Evolutionary conservation across 1,140 invertebrate species (phyloP), one percentile per base, ranked within the genome.

Genomic region (Maniola jurtina): DNA sequence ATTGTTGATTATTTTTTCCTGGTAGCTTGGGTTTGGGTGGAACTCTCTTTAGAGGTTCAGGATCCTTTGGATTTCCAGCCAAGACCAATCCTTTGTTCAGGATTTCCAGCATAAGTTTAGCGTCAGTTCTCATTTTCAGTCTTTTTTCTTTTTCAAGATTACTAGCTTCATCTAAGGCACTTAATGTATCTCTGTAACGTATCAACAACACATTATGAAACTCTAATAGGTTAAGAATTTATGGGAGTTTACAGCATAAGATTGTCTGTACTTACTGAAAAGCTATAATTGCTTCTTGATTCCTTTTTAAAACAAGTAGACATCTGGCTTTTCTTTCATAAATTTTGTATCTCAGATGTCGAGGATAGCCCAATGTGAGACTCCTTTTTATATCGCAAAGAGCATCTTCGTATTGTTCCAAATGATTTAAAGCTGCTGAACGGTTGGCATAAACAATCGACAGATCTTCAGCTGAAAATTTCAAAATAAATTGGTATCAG

Each of bases 371-470:
- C 42, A 94, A 82, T 2, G 92, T 83, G 0, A 97, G 76, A 8
- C 96, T 94, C 38, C 94, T 86, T n/a, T 94, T 89, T 34, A 96
- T 95, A 78, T 98, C 97, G 6, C 89, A 79, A 11, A 96, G 76
- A 0, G 94, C 92, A 33, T 93, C 88, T 72, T 95, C 90, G 83
- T 94, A 95, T 62, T 94, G 92, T 58, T 95, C 91, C 79, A 97
- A 79, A 81, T 98, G 96, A 79, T 95, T 97, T 5, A 97, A 91
- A 0, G 95, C 94, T 0, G 97, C 97, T 10, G 97, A 98, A 58
- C 97, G 93, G 86, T 98, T 99, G 5, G 96, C 97, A 68, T 96
- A 92, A 3, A 96, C 92, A 47, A 98, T 93, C 0, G 96, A 92
- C 1, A 97, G 76, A 54, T 97, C 94, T 79, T 92, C 91, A 64